Base-by-base conservation (phyloP, 2,797 vertebrate species). In the Anguilla marmorata region DNA sequence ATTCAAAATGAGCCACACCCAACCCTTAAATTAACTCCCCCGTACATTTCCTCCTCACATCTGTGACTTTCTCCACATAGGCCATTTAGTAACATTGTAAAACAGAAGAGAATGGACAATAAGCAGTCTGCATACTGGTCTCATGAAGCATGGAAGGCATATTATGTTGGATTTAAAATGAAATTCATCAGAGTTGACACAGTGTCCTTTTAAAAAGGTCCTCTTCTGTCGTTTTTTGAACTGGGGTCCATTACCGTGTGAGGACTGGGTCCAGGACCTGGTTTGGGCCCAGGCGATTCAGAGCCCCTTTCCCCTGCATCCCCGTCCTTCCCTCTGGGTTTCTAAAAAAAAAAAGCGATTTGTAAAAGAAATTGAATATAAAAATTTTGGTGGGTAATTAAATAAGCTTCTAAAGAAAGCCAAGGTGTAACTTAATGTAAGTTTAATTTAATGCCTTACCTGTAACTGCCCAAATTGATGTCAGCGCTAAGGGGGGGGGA, bases 321-420 rank as follows among this genome's bases (percentile, higher is more conserved):
- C 98, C 98, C 0, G 98, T 99, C 92, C 98, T 96, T 87, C 98
- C 98, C 88, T 21, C 90, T 58, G 96, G 96, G 90, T 97, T 97
- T 91, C 96, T 97, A 84, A 50, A 85, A 90, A 37, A 37, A 33
- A 37, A 24, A 54, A 89, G 0, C 0, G 16, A 60, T 89, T 87
- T 58, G 52, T 33, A 3, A 69, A 16, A 87, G 37, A 21, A 86
- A 37, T 54, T 2, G 60, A 7, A 45, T 11, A 24, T 1, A 6
- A 1, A 3, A 9, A 48, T 50, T 16, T 24, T 5, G 50, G 30
- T 33, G 48, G 58, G 37, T 24, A 27, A 41, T 41, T 76, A 37
- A 30, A 14, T 3, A 21, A 76, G 33, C 33, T 19, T 33, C 12
- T 12, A 76, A 80, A 9, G 6, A 41, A 50, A 80, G 3, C 87